These are phyloP conservation scores for Diprion similis DNA, from an alignment of 1,140 invertebrate genomes.

Conservation along the genomic window DNA sequence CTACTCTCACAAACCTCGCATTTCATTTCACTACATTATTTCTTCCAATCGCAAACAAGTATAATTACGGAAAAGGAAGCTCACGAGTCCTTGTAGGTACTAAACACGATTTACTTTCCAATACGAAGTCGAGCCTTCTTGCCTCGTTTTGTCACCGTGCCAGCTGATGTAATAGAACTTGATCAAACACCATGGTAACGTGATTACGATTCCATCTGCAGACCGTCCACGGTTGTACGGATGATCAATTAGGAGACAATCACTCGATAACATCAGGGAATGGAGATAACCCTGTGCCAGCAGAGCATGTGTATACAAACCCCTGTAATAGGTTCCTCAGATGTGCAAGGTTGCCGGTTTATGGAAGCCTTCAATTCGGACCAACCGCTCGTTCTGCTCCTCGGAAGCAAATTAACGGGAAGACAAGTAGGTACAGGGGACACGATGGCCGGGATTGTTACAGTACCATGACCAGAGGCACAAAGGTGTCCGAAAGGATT, in stretches of 20 bases:
- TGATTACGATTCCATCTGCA: slow-evolving; percentile 12
- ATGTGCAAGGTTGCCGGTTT: not conserved
- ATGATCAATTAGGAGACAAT: slow-evolving; percentile 13
- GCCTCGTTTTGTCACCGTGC: not conserved
- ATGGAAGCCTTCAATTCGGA: no score
- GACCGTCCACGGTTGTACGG: not conserved
- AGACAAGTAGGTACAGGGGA: not conserved
- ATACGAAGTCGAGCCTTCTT: not conserved
- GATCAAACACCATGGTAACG: not conserved
- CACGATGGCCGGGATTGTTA: not conserved
- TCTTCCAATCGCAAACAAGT: no score
- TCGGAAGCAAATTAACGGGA: not conserved
- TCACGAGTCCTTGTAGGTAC: no score
- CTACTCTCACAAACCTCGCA: no score
- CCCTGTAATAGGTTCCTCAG: slow-evolving; percentile 1
- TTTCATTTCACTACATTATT: no score
- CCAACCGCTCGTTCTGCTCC: no score
- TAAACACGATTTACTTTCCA: not conserved
- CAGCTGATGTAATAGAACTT: not conserved
- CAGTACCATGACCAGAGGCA: not conserved
- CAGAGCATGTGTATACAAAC: not conserved
- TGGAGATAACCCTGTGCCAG: not conserved
- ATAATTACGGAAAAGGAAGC: no score
- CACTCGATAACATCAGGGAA: not conserved
- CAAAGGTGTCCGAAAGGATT: not conserved